These are phyloP conservation scores for Pelvicachromis taeniatus DNA, from an alignment of 2,113 vertebrate species.

Conservation along the genomic window DNA sequence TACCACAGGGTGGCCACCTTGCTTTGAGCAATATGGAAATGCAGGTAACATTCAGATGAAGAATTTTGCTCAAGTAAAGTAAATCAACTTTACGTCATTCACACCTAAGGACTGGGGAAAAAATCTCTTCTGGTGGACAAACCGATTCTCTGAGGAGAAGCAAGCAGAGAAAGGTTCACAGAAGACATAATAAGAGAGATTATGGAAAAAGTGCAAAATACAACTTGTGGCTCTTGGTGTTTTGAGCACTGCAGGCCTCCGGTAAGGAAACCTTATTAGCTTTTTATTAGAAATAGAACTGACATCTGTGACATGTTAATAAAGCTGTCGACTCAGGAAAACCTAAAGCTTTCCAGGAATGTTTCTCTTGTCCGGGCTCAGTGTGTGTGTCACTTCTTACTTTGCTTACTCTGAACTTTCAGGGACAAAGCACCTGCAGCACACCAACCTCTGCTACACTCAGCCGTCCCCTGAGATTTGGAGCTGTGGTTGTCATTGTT, in stretches of 20 bases:
- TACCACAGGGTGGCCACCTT: constrained; percentile 23
- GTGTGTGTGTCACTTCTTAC: neutral
- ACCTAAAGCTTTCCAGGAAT: neutral
- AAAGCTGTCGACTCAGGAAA: neutral
- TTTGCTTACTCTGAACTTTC: constrained; percentile 11
- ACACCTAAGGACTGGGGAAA: constrained; percentile 17
- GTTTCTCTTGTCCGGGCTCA: neutral
- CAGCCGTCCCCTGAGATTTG: constrained; percentile 77
- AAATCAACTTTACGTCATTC: constrained; percentile 58
- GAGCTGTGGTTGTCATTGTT: constrained; percentile 77
- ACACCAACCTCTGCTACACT: constrained; percentile 58
- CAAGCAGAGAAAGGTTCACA: neutral
- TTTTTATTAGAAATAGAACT: constrained; percentile 15
- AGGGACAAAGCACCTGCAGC: constrained; percentile 69
- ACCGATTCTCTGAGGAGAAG: constrained; percentile 7
- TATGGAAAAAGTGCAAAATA: constrained; percentile 77
- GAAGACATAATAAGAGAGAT: constrained; percentile 66
- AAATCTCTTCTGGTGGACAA: neutral
- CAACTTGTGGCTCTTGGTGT: constrained; percentile 73
- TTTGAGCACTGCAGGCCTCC: constrained; percentile 73
- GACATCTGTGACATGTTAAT: neutral
- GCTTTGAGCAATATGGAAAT: neutral
- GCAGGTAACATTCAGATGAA: constrained; percentile 53
- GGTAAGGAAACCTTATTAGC: constrained; percentile 69
- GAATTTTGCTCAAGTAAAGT: constrained; percentile 55